Conservation (phyloP, 2,113 vertebrate genomes). For the Syngnathus floridae region DNA sequence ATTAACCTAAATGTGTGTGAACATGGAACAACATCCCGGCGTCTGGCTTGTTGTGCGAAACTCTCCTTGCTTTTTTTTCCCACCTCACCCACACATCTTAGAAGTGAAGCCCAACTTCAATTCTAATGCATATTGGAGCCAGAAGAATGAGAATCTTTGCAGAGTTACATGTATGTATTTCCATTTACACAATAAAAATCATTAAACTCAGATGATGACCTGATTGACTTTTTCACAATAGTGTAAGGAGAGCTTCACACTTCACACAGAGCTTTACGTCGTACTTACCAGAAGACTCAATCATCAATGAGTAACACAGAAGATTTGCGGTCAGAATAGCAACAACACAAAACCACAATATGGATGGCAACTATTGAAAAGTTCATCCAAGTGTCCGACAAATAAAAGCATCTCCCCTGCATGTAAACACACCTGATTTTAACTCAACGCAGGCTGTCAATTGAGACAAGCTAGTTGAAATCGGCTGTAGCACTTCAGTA, state of each 20-base stretch:
- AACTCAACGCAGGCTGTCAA: slow-evolving; percentile 3
- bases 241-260: slow-evolving; percentile 17
- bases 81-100: slow-evolving; percentile 38
- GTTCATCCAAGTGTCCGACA: slow-evolving; percentile 22
- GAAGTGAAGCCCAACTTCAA: slow-evolving; percentile 13
- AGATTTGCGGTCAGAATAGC: background rate
- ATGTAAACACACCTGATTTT: background rate
- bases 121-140: slow-evolving; percentile 21
- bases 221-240: background rate
- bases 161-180: slow-evolving; percentile 46
- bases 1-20: slow-evolving; percentile 17
- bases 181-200: slow-evolving; percentile 38
- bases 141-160: slow-evolving; percentile 26
- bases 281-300: slow-evolving; percentile 21
- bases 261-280: slow-evolving; percentile 5
- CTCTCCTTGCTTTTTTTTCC: slow-evolving; percentile 15
- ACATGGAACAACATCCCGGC: slow-evolving; percentile 19
- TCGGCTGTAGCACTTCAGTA: slow-evolving; percentile 44
- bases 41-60: slow-evolving; percentile 21
- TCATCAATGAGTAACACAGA: background rate
- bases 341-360: slow-evolving; percentile 1
- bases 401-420: slow-evolving; percentile 2
- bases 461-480: slow-evolving; percentile 28
- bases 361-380: slow-evolving; percentile 6
- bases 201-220: slow-evolving; percentile 32